Conservation (phyloP, 53 echinoderm and acorn worm genomes). For the Paracentrotus lividus region DNA sequence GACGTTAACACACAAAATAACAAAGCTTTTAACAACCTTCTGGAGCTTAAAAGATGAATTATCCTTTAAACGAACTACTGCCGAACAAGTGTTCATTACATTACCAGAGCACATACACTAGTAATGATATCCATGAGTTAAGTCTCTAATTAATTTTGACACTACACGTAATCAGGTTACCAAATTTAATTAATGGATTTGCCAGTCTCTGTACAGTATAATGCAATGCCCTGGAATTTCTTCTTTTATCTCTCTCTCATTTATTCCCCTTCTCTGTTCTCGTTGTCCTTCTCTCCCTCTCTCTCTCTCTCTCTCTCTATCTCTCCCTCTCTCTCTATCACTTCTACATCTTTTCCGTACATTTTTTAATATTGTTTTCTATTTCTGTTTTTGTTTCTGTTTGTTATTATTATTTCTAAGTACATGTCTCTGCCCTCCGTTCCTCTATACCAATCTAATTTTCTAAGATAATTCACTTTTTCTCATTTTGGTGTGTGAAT, state of each 20-base stretch:
- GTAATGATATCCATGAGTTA: not conserved
- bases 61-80: not conserved
- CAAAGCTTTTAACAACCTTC: too few relatives aligned
- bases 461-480: not conserved
- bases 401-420: not conserved
- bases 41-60: not conserved
- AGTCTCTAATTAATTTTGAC: conserved; percentile 40
- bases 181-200: conserved; percentile 28
- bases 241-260: not conserved
- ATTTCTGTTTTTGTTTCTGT: too few relatives aligned
- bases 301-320: not conserved
- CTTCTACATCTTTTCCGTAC: not conserved
- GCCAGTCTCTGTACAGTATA: not conserved
- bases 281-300: not conserved
- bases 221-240: not conserved
- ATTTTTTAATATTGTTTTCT: not conserved
- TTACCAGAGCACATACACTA: not conserved
- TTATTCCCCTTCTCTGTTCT: not conserved
- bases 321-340: not conserved
- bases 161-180: conserved; percentile 41
- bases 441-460: too few relatives aligned
- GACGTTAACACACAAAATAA: too few relatives aligned
- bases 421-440: not conserved
- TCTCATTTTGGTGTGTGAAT: not conserved
- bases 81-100: conserved; percentile 28